These are phyloP conservation scores for Zonitis immaculata DNA, from an alignment of 2,888 invertebrate genomes.

Conservation along the genomic window DNA sequence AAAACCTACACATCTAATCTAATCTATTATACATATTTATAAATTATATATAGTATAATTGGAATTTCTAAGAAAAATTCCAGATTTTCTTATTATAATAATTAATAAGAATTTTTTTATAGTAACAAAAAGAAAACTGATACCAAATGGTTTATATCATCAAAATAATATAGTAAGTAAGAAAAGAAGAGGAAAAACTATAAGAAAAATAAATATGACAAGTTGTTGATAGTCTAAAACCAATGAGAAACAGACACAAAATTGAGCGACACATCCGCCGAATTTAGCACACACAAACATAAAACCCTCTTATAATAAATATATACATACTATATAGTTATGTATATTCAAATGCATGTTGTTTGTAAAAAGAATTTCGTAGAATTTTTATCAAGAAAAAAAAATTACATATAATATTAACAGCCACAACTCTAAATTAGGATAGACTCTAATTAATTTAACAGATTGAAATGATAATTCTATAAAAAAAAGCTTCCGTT, in stretches of 20 bases:
- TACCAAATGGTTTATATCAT: slow-evolving; percentile 1
- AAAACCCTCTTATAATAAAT: background rate
- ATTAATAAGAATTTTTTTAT: background rate
- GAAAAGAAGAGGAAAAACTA: background rate
- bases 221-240: background rate
- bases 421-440: slow-evolving; percentile 8
- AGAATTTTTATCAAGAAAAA: background rate
- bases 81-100: background rate
- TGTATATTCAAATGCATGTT: background rate
- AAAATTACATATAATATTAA: background rate
- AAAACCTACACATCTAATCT: background rate
- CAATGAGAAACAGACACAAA: slow-evolving; percentile 2
- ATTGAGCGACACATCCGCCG: slow-evolving; percentile 2
- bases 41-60: background rate
- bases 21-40: background rate
- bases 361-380: background rate
- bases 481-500: slow-evolving; percentile 14
- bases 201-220: slow-evolving; percentile 1
- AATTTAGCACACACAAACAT: background rate
- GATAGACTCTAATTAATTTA: slow-evolving; percentile 1
- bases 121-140: background rate
- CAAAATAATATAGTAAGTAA: background rate
- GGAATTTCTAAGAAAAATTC: background rate
- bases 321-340: background rate
- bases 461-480: slow-evolving; percentile 4